Base-by-base conservation (phyloP, 2,113 vertebrate genomes). In the Paramormyrops kingsleyae region DNA sequence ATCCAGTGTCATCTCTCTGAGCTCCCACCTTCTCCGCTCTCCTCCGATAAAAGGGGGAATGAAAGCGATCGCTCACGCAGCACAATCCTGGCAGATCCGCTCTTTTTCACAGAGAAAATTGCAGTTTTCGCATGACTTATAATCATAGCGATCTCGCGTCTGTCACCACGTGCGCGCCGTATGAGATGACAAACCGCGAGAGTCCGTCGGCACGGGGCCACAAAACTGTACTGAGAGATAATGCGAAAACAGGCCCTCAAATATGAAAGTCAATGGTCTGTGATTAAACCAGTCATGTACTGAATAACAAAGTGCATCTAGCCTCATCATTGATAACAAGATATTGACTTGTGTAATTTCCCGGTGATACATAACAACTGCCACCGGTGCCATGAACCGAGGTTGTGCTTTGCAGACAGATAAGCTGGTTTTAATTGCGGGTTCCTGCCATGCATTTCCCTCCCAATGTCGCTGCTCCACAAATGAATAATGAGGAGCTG, bases 271-370 rank as follows among this genome's bases (percentile, higher is more conserved):
- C 66, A 88, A 83, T 83, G 47, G 83, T 83, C 59, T 88, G 56
- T 88, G 88, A 89, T 62, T 74, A 77, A 70, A 53, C 44, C 46
- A 24, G 44, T 44, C 2, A 27, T 90, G 31, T n/a, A 15, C 31
- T 13, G 59, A 74, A 87, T 74, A 49, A 39, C 62, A 35, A 86
- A 89, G 49, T 52, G 44, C 84, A 90, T 87, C 47, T 74, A 35
- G 59, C 39, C 47, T 87, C 66, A 52, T 88, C 62, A 80, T 44
- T 83, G 85, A 90, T 80, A 90, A 53, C 89, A 46, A 52, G 49
- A 52, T 88, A 87, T 80, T 80, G 85, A 90, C 53, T 87, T 46
- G 70, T 24, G 21, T 39, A 19, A 77, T 90, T 77, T 80, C 89
- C 66, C 66, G 9, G 9, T 66, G 31, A 90, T 87, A 88, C 62